Evolutionary conservation across 1,140 invertebrate genomes (phyloP), one percentile per base, ranked within the genome.

Genomic region (Apolygus lucorum): DNA sequence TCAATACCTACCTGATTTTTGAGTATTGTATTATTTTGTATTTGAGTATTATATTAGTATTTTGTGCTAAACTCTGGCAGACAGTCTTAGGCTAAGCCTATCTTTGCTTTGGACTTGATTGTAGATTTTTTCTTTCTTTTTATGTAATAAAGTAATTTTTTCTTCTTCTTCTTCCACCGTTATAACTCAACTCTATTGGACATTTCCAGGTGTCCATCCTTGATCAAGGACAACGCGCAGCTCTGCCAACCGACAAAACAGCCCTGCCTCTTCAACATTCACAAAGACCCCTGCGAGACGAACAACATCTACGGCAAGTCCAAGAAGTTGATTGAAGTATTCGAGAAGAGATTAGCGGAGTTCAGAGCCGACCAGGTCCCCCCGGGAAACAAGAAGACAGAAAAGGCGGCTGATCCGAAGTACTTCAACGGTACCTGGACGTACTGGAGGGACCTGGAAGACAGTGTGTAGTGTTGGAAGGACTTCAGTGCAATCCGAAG

Each of bases 211-310:
- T n/a, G n/a, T n/a, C n/a, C n/a, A n/a, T n/a, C n/a, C n/a, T n/a
- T n/a, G n/a, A n/a, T n/a, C n/a, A n/a, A n/a, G n/a, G n/a, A n/a
- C n/a, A n/a, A n/a, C n/a, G 8, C 54, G 22, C 22, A 8, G 34
- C 13, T 72, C 52, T 52, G 25, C 28, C 11, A 29, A 49, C 1
- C 11, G 22, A 21, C n/a, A n/a, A 68, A 24, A 42, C 24, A 52
- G 17, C 52, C 65, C 17, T 88, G 87, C 73, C 79, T 88, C 2
- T 89, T 86, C 73, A 81, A 89, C 71, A 81, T 88, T 63, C 75
- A 80, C 1, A 77, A 77, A 28, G 87, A 89, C 78, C 87, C 87
- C 0, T 89, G 87, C 75, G 87, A 89, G 74, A 83, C 79, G 1
- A 80, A 79, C 26, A 87, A 88, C 72, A 74, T 88, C 29, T 66